Base-by-base conservation (phyloP, 2,888 invertebrate genomes). In the Leptopilina drosophilae region DNA sequence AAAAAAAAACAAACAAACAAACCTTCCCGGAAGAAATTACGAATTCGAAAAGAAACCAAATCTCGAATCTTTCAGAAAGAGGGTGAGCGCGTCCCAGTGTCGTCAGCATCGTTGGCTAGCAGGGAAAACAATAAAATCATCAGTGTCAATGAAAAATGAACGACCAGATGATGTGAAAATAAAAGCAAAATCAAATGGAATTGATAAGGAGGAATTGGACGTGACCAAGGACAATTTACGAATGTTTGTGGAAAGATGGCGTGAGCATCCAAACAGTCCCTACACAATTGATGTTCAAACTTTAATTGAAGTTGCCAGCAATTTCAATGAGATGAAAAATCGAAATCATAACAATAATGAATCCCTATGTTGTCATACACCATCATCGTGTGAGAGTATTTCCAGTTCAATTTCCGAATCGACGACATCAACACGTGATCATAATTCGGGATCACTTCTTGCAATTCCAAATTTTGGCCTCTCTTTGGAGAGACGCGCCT, bases 61-160 rank as follows among this genome's bases (percentile, higher is more conserved):
- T 49, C 49, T 88, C 88, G 88, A 87, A 88, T 91, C 90, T 93
- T 94, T 92, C 95, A 97, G 97, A 94, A 94, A 94, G 90, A 95
- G 98, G 90, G 95, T 97, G 94, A 95, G 96, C 88, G 97, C 98
- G 82, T 94, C 94, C 88, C 95, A 96, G 92, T 97, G 98, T 92
- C 94, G 98, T 89, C 95, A 95, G 82, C 98, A 98, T 92, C 94
- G 94, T 87, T 98, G 98, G 98, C 93, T 98, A 85, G 93, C 93
- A 88, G 93, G 94, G 88, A 94, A 94, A 88, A 90, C 42, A 7
- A 8, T 89, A 67, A 85, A 88, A 78, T 92, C 90, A 46, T 85
- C 90, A 59, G 86, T 90, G 7, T 42, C 42, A 42, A 42, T 42
- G 42, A 75, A 75, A 40, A 77, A 76, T 56, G 77, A 79, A 20